Evolutionary conservation across 2,113 vertebrate genomes (phyloP).

Genomic region (Mesembrinibis cayennensis): DNA sequence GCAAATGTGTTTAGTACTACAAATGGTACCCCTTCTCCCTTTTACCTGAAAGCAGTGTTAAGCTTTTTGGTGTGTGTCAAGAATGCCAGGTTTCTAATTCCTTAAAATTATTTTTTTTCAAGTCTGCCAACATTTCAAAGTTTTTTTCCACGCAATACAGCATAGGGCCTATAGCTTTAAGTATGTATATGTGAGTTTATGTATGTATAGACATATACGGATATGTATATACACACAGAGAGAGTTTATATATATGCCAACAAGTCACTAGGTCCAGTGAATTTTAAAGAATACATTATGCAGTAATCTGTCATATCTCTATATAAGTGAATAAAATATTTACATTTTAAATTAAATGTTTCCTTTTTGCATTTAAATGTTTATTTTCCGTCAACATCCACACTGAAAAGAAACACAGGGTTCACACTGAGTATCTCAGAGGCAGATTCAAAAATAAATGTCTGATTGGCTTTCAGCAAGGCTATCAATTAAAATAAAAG

Average conservation of each 20-base stretch:
- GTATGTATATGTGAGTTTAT: neutral
- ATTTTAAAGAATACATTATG: conserved; percentile 37
- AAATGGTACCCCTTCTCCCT: neutral
- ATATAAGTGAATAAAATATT: conserved; percentile 2
- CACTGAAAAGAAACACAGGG: conserved; percentile 72
- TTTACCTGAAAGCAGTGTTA: conserved; percentile 32
- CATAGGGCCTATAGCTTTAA: conserved; percentile 36
- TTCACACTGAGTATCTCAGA: conserved; percentile 71
- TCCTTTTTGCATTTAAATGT: conserved; percentile 56
- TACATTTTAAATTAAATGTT: conserved; percentile 56
- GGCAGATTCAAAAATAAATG: conserved; percentile 68
- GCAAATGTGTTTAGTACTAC: conserved; percentile 32
- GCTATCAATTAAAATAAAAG: conserved; percentile 80
- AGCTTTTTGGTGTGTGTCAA: conserved; percentile 1
- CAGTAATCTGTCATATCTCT: conserved; percentile 17
- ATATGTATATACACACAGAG: conserved; percentile 23
- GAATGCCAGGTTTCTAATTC: conserved; percentile 24
- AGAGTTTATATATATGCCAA: conserved; percentile 31
- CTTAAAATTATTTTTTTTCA: neutral
- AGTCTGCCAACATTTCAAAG: conserved; percentile 43
- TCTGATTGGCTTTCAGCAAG: conserved; percentile 94
- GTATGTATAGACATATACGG: conserved; percentile 24
- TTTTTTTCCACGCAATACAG: conserved; percentile 30
- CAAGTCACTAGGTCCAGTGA: neutral
- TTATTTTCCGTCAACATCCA: conserved; percentile 63